A percentile compares a stretch with the other conserved stretches of the same genome.
Conservation (phyloP, 1,140 invertebrate species). For the Lutraria rhynchaena region DNA sequence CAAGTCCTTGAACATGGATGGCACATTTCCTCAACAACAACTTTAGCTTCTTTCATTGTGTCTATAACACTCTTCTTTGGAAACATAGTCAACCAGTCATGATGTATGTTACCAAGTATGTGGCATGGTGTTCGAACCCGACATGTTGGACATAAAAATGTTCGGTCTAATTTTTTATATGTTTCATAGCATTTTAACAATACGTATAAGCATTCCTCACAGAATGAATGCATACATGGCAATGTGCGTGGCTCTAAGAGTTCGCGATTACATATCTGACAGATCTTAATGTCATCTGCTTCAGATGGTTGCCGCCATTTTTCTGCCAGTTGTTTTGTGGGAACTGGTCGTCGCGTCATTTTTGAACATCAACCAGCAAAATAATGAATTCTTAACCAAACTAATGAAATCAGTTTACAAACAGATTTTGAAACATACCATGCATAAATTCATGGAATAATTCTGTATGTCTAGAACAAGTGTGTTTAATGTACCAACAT, state of each 20-base stretch:
- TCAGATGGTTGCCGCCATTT: constrained; percentile 49
- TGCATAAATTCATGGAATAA: no score
- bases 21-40: constrained; percentile 52
- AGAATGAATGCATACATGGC: constrained; percentile 53
- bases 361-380: no score
- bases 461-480: no score
- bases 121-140: constrained; percentile 43
- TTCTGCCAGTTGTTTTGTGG: constrained; percentile 45
- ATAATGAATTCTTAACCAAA: no score
- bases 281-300: constrained; percentile 18
- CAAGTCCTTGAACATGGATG: constrained; percentile 30
- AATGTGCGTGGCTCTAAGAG: constrained; percentile 31
- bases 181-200: constrained; percentile 39
- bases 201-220: constrained; percentile 34
- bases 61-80: constrained; percentile 41
- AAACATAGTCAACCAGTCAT: constrained; percentile 49
- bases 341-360: constrained; percentile 4
- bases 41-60: constrained; percentile 46
- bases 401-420: no score
- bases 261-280: constrained; percentile 24
- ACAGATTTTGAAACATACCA: no score
- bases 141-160: constrained; percentile 48
- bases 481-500: no score
- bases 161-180: constrained; percentile 36
- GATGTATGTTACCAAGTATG: constrained; percentile 30